A percentile compares a stretch with the other conserved stretches of the same genome.
Conservation (phyloP, 2,888 invertebrate genomes). For the Nymphalis polychloros region DNA sequence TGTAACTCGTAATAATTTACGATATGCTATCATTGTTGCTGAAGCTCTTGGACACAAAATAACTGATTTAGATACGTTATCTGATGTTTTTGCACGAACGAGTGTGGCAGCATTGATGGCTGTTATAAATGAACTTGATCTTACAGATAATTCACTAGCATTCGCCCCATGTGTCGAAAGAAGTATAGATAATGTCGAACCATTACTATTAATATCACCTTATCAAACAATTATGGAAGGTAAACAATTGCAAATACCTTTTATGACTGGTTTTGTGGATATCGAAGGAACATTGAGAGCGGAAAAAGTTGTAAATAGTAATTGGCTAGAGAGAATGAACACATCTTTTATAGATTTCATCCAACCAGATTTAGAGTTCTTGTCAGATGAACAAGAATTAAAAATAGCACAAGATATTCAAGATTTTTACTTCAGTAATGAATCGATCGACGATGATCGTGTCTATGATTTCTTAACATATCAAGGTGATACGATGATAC, state of each 20-base stretch:
- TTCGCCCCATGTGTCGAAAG: conserved; percentile 74
- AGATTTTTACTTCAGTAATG: conserved; percentile 55
- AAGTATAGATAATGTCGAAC: conserved; percentile 47
- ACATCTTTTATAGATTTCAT: conserved; percentile 60
- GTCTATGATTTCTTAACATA: conserved; percentile 57
- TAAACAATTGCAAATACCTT: conserved; percentile 59
- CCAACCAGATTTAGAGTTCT: conserved; percentile 64
- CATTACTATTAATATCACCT: conserved; percentile 63
- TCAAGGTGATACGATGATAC: conserved; percentile 70
- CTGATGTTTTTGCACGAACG: conserved; percentile 58
- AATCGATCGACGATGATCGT: conserved; percentile 45
- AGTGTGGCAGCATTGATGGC: conserved; percentile 65
- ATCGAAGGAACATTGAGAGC: conserved; percentile 69
- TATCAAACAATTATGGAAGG: conserved; percentile 52
- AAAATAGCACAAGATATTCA: conserved; percentile 51
- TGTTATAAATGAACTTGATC: conserved; percentile 64
- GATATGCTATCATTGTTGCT: conserved; percentile 62
- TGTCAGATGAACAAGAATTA: conserved; percentile 46
- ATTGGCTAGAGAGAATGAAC: conserved; percentile 67
- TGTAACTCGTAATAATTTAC: conserved; percentile 64
- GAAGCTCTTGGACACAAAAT: conserved; percentile 65
- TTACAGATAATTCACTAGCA: conserved; percentile 66
- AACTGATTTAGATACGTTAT: conserved; percentile 53
- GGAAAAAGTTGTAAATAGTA: conserved; percentile 52
- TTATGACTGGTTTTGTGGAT: conserved; percentile 68